phyloP scores from a whole-genome alignment of 2,888 invertebrate species.

The Pristionchus mayeri region DNA sequence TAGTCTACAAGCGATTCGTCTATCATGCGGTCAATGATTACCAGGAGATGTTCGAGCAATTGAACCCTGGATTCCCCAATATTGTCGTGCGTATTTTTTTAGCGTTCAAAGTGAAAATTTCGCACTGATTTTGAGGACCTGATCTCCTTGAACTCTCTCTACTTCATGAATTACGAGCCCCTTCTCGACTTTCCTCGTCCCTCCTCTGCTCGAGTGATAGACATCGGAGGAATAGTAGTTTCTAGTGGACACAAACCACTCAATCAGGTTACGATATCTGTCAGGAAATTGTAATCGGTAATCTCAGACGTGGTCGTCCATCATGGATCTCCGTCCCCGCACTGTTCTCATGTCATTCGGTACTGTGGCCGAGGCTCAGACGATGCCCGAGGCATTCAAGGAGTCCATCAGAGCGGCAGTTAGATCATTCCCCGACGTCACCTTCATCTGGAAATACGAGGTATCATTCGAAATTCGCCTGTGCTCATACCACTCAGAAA shows the following conservation, averaged over 20 bases:
- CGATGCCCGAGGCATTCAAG: slow-evolving; percentile 52
- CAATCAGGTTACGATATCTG: not conserved
- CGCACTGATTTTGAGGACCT: not conserved
- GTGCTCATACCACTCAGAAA: not conserved
- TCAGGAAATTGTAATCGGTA: not conserved
- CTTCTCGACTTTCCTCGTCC: slow-evolving; percentile 38
- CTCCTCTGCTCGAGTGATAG: slow-evolving; percentile 15
- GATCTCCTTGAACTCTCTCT: not conserved
- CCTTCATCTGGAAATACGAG: slow-evolving; percentile 49
- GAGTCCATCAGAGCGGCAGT: slow-evolving; percentile 45
- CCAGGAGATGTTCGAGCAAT: not conserved
- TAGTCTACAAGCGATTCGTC: not conserved
- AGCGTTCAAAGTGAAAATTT: not conserved
- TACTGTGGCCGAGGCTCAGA: not conserved
- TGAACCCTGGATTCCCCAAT: slow-evolving; percentile 6
- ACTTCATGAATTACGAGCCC: slow-evolving; percentile 37
- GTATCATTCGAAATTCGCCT: not conserved
- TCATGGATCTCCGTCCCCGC: not conserved
- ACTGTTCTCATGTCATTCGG: slow-evolving; percentile 39
- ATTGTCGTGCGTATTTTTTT: not conserved
- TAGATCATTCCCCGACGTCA: not conserved
- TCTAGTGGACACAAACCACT: not conserved
- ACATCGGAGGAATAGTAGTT: slow-evolving; percentile 44
- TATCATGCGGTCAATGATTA: not conserved
- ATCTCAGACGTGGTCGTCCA: slow-evolving; percentile 23